Evolutionary conservation across 2,797 vertebrate species (phyloP), one percentile per base, ranked within the genome.

Genomic region (Sebastes matsubarae): DNA sequence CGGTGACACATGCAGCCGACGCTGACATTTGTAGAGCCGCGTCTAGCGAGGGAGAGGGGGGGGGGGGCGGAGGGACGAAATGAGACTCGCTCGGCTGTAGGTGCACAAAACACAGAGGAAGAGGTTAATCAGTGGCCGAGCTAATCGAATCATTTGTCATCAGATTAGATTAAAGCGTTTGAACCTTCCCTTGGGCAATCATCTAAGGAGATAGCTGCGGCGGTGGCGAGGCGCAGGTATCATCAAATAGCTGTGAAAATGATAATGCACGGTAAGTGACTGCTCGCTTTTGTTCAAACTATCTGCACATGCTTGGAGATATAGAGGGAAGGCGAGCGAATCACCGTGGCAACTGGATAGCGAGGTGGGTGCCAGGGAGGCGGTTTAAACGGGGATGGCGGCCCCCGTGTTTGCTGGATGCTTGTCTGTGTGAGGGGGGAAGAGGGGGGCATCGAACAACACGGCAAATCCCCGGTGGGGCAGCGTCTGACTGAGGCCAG

Each of bases 111-210:
- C 76, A 68, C 55, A 72, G 82, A 81, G 81, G 81, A 83, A 87
- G 89, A 90, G 92, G 94, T 93, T 93, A 92, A 91, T 94, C 84
- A 86, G 84, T 66, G 82, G 87, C 86, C 81, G 60, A 66, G 83
- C 81, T 92, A 91, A 93, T 88, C 85, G 29, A 90, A 89, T 92
- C 73, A 88, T 92, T 92, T 88, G 90, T 92, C 89, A 86, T 89
- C 85, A 87, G 88, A 94, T 93, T 91, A 89, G 89, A 92, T 94
- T 84, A 87, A 92, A 89, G 85, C 86, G 30, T 38, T 36, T 77
- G 87, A 93, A 90, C 87, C 83, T 71, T 88, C 87, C 91, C 89
- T 57, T 6, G 77, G 88, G 89, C 80, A 61, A 22, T 73, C 78
- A 58, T 81, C 63, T 50, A 3, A 64, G 68, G 32, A 82, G 85